Evolutionary conservation across 2,888 invertebrate species (phyloP), one percentile per base, ranked within the genome.

Genomic region (Strigamia transsilvanica): DNA sequence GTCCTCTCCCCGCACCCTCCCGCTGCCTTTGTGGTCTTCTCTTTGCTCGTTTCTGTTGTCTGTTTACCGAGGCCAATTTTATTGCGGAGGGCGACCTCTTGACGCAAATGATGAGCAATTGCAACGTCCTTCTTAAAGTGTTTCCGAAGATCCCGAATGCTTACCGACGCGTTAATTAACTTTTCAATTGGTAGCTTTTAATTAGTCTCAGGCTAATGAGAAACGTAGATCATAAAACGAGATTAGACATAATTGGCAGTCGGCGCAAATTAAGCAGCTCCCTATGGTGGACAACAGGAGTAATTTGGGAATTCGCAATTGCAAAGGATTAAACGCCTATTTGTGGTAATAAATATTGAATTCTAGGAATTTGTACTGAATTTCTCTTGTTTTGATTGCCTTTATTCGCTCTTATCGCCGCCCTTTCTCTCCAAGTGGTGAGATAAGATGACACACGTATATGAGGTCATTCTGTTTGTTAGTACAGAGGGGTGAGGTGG

Each of bases 21-120:
- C 73, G 23, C 73, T 73, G 73, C 73, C 73, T 73, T 73, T 73
- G 73, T 73, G 73, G 73, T 73, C 73, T 73, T 73, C 73, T 73
- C 73, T 73, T 32, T 73, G 27, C 32, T 18, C 32, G 27, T 73
- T 32, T 27, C 73, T 32, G 73, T 73, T 73, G 73, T 73, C 73
- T 73, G 73, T 73, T 73, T 73, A 73, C 73, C 23, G 15, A 73
- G 73, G 73, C 10, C 73, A 73, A 2, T 73, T 73, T 73, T 73
- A 73, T 73, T 73, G 73, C 23, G 5, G 15, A 73, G 73, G 32
- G 73, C 73, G 73, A 73, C 73, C 32, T 73, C 73, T 73, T n/a
- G 15, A 73, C 27, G 27, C 32, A n/a, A 32, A 6, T 73, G 27
- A 73, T 73, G 73, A 73, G 32, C 56, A 56, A 73, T 73, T 32